Base-by-base conservation (phyloP, 2,888 invertebrate species). In the Stegophylla sp. region DNA sequence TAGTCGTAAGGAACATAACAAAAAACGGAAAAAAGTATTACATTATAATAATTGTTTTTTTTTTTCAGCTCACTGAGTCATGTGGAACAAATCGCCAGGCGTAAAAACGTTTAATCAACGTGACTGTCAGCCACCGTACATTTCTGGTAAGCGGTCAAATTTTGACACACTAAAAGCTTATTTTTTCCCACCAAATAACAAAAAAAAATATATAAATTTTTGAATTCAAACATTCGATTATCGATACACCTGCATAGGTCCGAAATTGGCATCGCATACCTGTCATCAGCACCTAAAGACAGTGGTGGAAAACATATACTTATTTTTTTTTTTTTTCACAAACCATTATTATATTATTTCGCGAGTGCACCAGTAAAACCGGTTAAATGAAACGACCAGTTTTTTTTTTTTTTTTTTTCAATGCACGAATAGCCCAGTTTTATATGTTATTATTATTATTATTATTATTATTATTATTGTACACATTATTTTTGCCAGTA, bases 51-150 rank as follows among this genome's bases (percentile, higher is more conserved):
- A 59, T 34, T 28, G 13, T 61, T 51, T 51, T 75, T 64, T 51
- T 75, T 76, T 67, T 77, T 20, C 77, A 69, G 77, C 67, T 77
- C 43, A n/a, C 45, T 56, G 67, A 73, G 67, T 77, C 77, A 77
- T 77, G 77, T 77, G 77, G 77, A 77, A 77, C 77, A 43, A 67
- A 77, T 77, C 56, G 77, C 53, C 67, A n/a, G 43, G 77, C 67
- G 77, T 69, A 77, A 77, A 77, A 77, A 67, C 77, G 67, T 77
- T 77, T 28, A 77, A 77, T 77, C 77, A 45, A 77, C 77, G 67
- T 67, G 77, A 77, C 45, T 51, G 59, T 67, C 67, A 56, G 77
- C 67, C 59, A 53, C 66, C 64, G 23, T 51, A 74, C 41, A 56
- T 67, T 69, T 56, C 77, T 28, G 77, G 77, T 77, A 67, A 77